Conservation (phyloP, 2,797 vertebrate species). For the Alauda arvensis region DNA sequence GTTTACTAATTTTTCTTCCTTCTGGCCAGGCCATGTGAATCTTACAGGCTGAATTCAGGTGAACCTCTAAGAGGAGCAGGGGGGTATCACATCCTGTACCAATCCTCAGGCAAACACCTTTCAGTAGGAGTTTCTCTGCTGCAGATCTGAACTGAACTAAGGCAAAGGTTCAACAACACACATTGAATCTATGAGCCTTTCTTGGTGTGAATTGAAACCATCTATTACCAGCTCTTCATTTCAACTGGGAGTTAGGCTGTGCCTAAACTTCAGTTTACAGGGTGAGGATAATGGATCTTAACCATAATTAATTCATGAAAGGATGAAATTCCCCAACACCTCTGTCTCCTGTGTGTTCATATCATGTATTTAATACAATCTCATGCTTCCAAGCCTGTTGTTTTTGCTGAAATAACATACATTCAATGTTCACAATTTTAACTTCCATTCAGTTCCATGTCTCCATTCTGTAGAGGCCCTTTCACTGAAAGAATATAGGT, state of each 20-base stretch:
- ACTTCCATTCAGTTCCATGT: background rate
- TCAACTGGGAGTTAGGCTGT: background rate
- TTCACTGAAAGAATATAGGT: background rate
- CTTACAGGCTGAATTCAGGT: background rate
- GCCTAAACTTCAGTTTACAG: background rate
- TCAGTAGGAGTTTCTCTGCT: background rate
- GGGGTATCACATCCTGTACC: background rate
- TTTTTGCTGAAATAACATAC: background rate
- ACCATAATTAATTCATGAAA: background rate
- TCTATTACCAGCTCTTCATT: background rate
- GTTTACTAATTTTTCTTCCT: background rate
- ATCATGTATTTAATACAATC: rapidly evolving
- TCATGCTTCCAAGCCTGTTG: background rate
- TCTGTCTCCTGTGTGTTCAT: background rate
- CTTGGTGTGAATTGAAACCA: background rate
- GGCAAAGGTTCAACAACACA: background rate
- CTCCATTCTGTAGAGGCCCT: background rate
- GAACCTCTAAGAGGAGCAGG: background rate
- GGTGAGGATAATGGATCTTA: background rate
- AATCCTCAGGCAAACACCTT: background rate
- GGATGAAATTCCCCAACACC: background rate
- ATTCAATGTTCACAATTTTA: background rate
- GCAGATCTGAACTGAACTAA: background rate
- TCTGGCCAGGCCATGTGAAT: background rate
- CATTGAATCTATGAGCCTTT: background rate